phyloP scores from a whole-genome alignment of 2,888 invertebrate species.

The Agrochola litura region DNA sequence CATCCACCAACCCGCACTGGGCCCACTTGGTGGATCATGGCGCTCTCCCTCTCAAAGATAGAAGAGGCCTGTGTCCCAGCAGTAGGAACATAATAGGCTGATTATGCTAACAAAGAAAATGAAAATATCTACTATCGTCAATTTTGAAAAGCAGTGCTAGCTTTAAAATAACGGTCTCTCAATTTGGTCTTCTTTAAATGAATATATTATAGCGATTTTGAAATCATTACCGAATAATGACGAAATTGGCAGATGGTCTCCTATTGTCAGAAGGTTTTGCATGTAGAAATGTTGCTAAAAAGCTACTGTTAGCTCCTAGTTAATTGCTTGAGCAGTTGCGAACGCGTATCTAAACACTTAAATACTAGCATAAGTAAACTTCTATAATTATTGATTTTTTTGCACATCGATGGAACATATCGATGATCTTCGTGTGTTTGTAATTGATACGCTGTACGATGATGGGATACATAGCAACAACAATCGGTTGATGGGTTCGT shows the following conservation, averaged over 20 bases:
- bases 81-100: no score
- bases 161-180: no score
- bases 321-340: conserved; percentile 55
- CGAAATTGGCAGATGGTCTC: conserved; percentile 7
- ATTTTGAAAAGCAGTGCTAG: no score
- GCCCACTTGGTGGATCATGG: no score
- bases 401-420: conserved; percentile 54
- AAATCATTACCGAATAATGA: conserved; percentile 18
- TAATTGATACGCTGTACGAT: conserved; percentile 45
- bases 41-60: no score
- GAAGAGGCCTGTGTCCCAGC: no score
- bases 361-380: conserved; percentile 52
- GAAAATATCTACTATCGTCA: no score
- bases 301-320: conserved; percentile 65
- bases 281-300: conserved; percentile 47
- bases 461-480: conserved; percentile 27
- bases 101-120: background rate
- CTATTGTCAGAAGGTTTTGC: conserved; percentile 44
- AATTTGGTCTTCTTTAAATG: background rate
- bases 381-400: conserved; percentile 60
- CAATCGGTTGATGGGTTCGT: conserved; percentile 48
- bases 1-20: no score
- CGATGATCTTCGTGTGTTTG: conserved; percentile 42
- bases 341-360: conserved; percentile 64
- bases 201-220: background rate